A percentile compares a stretch with the other conserved stretches of the same genome.
These are phyloP conservation scores for Lamellibrachia columna DNA, from an alignment of 2,888 invertebrate species.

Conservation along the genomic window DNA sequence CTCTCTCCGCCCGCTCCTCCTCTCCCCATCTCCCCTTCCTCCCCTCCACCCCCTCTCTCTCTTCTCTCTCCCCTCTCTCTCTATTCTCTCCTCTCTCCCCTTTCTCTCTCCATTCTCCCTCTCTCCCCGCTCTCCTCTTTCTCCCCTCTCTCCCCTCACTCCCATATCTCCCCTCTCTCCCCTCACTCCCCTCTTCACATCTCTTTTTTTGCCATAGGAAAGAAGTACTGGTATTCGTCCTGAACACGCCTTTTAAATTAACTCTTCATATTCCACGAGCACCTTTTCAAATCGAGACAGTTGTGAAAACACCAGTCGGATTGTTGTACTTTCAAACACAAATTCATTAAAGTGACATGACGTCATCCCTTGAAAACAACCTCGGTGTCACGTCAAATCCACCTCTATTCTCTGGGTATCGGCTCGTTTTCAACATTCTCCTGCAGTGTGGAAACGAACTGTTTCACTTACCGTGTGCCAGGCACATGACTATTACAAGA, in stretches of 20 bases:
- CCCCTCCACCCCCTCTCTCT: no score
- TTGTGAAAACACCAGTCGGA: neutral
- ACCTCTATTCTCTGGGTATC: neutral
- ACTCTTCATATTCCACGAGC: neutral
- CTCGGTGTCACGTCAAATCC: neutral
- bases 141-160: no score
- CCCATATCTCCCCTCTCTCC: no score
- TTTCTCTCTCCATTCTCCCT: no score
- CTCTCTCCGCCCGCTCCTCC: no score
- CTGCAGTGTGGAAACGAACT: neutral
- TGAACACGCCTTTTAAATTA: neutral
- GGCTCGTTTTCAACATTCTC: neutral
- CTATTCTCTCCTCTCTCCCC: no score
- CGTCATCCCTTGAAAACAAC: neutral
- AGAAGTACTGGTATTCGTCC: neutral
- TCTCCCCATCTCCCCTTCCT: no score
- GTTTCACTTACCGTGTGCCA: neutral
- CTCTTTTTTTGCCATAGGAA: no score
- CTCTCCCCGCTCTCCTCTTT: no score
- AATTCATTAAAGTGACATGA: neutral
- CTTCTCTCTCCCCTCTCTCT: no score
- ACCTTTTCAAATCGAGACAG: neutral
- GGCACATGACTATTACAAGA: neutral
- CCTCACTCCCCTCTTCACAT: no score
- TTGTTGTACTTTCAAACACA: neutral